Base-by-base conservation (phyloP, 2,113 vertebrate genomes). In the Tapirus terrestris region DNA sequence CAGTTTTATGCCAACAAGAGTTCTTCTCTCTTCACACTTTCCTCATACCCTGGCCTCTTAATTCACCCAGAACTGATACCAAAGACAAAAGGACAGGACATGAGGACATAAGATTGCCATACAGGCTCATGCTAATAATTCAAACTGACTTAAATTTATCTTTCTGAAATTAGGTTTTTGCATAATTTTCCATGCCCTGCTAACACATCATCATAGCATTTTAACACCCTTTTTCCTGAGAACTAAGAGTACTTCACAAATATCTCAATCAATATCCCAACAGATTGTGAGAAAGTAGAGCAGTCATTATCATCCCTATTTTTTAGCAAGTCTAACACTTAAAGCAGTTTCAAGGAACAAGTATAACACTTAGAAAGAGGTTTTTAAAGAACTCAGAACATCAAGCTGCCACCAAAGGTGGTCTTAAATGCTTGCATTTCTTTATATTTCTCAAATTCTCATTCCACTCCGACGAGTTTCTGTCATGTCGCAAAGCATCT, bases 291-390 rank as follows among this genome's bases (percentile, higher is more conserved):
- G 96, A 84, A 96, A 96, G 95, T 45, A 53, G 90, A 92, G 73
- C 91, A 97, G 94, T 95, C 92, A 81, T 97, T 96, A 96, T 48
- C 84, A 20, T 92, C 72, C 56, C 88, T 2, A 96, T 89, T 97
- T 97, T 97, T 88, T 75, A 96, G 68, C 76, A 86, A 96, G 91
- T 96, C 72, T 97, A 80, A 94, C 60, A 97, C 96, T 93, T 94
- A 96, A 51, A 65, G 67, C 65, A 25, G 33, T 90, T 94, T 97
- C 87, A 79, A 92, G 82, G 91, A 95, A 82, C 67, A 92, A 96
- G 82, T 3, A 48, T 43, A 93, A 94, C 77, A 92, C 58, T 94
- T 84, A 36, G 6, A 43, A 8, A 68, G 27, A 6, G 3, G 6
- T 96, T 84, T 96, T 91, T 68, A 75, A 97, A 91, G 92, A 68